phyloP scores from a whole-genome alignment of 2,797 vertebrate genomes.

The Esox lucius region DNA sequence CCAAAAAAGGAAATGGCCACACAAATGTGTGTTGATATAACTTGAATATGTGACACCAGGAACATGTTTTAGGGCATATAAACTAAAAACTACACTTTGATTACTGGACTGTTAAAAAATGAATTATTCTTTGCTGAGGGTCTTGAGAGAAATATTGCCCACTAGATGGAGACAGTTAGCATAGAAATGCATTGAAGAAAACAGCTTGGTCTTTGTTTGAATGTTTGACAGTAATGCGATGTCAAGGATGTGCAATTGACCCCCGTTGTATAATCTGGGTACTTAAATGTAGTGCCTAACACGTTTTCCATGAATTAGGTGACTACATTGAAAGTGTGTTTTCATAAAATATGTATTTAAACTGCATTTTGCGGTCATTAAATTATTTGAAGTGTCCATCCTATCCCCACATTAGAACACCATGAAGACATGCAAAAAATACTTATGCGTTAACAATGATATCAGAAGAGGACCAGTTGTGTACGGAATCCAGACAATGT shows the following conservation, averaged over 20 bases:
- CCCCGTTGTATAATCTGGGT: not conserved
- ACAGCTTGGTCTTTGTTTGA: conserved; percentile 2
- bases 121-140: not conserved
- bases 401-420: not conserved
- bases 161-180: conserved; percentile 55
- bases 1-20: not conserved
- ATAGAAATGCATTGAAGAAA: not conserved
- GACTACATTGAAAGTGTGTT: not conserved
- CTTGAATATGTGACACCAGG: not conserved
- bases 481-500: too few species aligned
- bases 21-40: not conserved
- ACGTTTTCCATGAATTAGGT: not conserved
- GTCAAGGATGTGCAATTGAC: not conserved
- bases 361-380: not conserved
- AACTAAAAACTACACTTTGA: not conserved
- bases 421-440: not conserved
- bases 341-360: not conserved
- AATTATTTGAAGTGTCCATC: not conserved
- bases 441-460: too few species aligned
- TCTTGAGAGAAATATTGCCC: not conserved
- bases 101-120: not conserved
- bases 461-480: too few species aligned
- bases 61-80: not conserved
- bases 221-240: too few species aligned
- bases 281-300: not conserved